These are phyloP conservation scores for Leucopsar rothschildi DNA, from an alignment of 2,113 vertebrate genomes.

Conservation along the genomic window DNA sequence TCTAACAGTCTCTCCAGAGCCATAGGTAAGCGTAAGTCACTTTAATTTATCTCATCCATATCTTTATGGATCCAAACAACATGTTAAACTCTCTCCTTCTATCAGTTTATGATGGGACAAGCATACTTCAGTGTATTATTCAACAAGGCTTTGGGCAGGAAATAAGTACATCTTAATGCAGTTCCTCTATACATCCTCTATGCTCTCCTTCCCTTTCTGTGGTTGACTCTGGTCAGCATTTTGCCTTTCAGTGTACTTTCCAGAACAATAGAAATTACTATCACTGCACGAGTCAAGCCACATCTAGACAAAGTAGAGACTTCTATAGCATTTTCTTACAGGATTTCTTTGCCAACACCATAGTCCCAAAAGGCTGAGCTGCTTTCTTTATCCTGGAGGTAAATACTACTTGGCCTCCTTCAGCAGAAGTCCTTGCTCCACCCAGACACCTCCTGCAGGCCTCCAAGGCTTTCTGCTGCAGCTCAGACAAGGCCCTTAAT, in stretches of 20 bases:
- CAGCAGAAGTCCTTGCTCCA: neutral
- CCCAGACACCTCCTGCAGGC: neutral
- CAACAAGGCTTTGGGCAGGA: neutral
- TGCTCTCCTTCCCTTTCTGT: neutral
- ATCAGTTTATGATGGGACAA: neutral
- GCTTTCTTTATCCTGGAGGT: neutral
- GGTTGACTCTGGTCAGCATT: neutral
- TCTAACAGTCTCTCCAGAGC: neutral
- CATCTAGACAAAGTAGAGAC: neutral
- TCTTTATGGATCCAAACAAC: neutral
- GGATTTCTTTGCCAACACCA: neutral
- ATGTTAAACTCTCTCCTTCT: neutral
- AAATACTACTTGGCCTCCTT: neutral
- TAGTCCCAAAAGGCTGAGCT: neutral
- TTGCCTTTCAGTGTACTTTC: neutral
- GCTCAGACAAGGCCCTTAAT: neutral
- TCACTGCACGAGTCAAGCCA: neutral
- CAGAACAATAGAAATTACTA: neutral
- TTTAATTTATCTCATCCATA: neutral
- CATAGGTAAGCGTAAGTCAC: neutral
- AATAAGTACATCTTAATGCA: neutral
- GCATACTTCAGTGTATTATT: neutral
- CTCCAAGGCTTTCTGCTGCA: neutral
- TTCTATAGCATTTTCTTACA: neutral
- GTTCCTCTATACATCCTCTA: neutral